These are phyloP conservation scores for Macrostomum cliftonense DNA, from an alignment of 2,888 invertebrate species.

Conservation along the genomic window DNA sequence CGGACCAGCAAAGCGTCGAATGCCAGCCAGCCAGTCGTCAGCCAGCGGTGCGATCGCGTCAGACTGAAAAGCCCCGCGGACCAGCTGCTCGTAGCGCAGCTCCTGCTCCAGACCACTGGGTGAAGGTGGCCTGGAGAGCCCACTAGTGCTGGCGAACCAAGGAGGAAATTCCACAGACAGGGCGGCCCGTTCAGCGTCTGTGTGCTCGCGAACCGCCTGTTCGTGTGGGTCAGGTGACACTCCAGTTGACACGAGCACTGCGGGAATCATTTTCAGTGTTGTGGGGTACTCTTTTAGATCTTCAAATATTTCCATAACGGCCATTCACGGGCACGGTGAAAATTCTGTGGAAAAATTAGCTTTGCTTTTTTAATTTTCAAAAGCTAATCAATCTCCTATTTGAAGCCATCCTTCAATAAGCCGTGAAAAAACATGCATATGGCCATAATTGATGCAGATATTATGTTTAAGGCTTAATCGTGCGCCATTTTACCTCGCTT, in stretches of 20 bases:
- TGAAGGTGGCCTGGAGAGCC: constrained; percentile 27
- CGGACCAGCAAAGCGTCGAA: constrained; percentile 23
- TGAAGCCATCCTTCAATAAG: too few relatives aligned
- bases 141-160: constrained; percentile 29
- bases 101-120: constrained; percentile 20
- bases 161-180: constrained; percentile 29
- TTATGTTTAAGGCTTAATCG: too few relatives aligned
- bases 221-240: not conserved
- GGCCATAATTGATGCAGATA: too few relatives aligned
- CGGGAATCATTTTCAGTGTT: not conserved
- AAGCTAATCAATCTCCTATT: too few relatives aligned
- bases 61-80: not conserved
- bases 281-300: too few relatives aligned
- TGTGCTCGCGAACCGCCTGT: constrained; percentile 7
- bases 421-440: too few relatives aligned
- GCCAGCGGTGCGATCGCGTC: constrained; percentile 23
- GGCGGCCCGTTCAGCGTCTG: constrained; percentile 13
- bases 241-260: not conserved
- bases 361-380: too few relatives aligned
- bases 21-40: constrained; percentile 20
- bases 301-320: too few relatives aligned
- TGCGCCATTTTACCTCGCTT: too few relatives aligned
- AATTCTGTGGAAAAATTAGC: too few relatives aligned
- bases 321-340: too few relatives aligned
- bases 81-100: constrained; percentile 16